Base-by-base conservation (phyloP, 37 sponge, comb jelly and placozoan genomes). In the Agelas oroides region DNA sequence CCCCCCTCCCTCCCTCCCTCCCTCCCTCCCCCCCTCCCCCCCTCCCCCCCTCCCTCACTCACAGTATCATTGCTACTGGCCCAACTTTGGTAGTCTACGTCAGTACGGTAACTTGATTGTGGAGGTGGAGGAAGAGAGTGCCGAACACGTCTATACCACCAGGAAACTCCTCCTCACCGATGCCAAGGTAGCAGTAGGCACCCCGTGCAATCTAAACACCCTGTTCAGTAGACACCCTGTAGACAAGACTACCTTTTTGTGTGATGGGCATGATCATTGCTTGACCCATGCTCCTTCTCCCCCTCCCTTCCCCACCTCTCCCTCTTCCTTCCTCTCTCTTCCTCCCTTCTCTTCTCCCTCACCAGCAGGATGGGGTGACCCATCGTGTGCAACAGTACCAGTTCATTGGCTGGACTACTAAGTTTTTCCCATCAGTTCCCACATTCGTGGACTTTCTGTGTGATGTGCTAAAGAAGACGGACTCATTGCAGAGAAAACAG, bases 341-440 rank as follows among this genome's bases (percentile, higher is more conserved):
- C n/a, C n/a, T n/a, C n/a, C n/a, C n/a, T n/a, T n/a, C n/a, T n/a
- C n/a, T n/a, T n/a, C n/a, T n/a, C n/a, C n/a, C n/a, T n/a, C n/a
- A n/a, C 39, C 46, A 46, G 46, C 70, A 85, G 86, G 34, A 54
- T 3, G 78, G 86, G 1, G 53, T 57, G 0, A 69, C 79, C 0
- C 87, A 86, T 15, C 32, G 61, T 0, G 54, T 86, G 27, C 65
- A 62, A 55, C 87, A 86, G 61, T 86, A 79, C 32, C 65, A 86
- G 72, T 86, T 86, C 78, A 78, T 78, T 25, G 87, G 87, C 23
- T 86, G 87, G 87, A 86, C 70, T 0, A 1, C 54, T 2, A 15
- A 56, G 52, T 1, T 56, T 25, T 24, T 79, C 0, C 80, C 87
- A 2, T 30, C 21, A 52, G 80, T 79, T 0, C 53, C 80, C 0